Percentiles rank a stretch among this genome's conserved stretches.
Conservation (phyloP, 2,797 vertebrate species). For the Pogonophryne albipinna region DNA sequence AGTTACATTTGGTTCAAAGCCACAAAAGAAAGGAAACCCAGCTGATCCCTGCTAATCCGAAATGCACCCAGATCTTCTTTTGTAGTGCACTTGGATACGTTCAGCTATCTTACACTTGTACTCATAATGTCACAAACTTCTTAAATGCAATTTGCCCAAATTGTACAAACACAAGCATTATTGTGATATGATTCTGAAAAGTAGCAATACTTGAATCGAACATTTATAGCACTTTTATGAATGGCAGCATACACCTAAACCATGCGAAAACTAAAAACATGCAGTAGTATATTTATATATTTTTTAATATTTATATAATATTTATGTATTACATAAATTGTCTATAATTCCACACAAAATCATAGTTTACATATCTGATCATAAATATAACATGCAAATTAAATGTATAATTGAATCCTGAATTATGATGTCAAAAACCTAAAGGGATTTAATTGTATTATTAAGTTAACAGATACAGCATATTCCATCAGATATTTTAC, state of each 20-base stretch:
- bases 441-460: background rate
- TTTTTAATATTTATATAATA: background rate
- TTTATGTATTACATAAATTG: background rate
- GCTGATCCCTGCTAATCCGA: slow-evolving; percentile 21
- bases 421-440: background rate
- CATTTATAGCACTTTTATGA: no score
- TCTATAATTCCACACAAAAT: background rate
- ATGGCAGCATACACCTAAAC: background rate
- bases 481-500: background rate
- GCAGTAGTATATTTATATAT: background rate
- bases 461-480: background rate
- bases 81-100: background rate
- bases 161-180: background rate
- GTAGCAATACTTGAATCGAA: background rate
- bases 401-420: background rate
- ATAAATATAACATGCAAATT: background rate
- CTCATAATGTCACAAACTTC: background rate
- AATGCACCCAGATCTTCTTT: slow-evolving; percentile 5
- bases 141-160: background rate
- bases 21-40: slow-evolving; percentile 50
- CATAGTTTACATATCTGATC: no score
- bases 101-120: background rate
- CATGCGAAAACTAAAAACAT: background rate
- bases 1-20: slow-evolving; percentile 36
- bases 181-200: background rate